Conservation (phyloP, 1,140 invertebrate species). For the Proales similis region DNA sequence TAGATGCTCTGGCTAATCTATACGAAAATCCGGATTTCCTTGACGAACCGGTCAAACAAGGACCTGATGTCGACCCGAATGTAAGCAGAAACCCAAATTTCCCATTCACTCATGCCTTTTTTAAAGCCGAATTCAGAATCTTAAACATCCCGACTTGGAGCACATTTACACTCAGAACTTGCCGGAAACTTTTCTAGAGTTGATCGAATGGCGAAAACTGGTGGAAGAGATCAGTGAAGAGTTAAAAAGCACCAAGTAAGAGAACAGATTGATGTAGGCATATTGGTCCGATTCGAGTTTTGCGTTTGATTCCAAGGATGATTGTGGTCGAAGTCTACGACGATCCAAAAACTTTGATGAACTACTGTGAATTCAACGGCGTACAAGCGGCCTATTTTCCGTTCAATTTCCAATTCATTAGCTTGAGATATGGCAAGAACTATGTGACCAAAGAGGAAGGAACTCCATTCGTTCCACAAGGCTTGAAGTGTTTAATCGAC, state of each 20-base stretch:
- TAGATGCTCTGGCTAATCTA: conserved; percentile 44
- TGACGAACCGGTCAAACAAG: conserved; percentile 31
- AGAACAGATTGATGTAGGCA: background rate
- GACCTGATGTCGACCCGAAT: background rate
- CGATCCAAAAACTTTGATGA: background rate
- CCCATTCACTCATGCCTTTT: too few relatives aligned
- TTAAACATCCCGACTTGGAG: conserved; percentile 49
- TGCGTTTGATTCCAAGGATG: conserved; percentile 15
- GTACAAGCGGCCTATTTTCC: conserved; percentile 21
- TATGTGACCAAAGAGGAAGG: background rate
- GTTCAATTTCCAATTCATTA: conserved; percentile 37
- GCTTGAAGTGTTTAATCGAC: conserved; percentile 25
- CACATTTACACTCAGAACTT: conserved; percentile 63
- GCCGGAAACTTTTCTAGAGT: conserved; percentile 56
- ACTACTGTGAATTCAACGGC: conserved; percentile 26
- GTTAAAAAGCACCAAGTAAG: conserved; percentile 19
- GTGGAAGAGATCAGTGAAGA: conserved; percentile 39
- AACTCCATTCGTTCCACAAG: conserved; percentile 20
- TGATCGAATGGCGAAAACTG: conserved; percentile 44
- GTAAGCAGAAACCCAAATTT: background rate
- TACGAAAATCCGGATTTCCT: conserved; percentile 46
- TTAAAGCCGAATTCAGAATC: conserved; percentile 1
- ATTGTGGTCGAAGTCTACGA: conserved; percentile 19
- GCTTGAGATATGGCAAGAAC: conserved; percentile 4
- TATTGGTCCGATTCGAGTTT: background rate